Conservation (phyloP, 1,140 invertebrate species). For the Acromyrmex heyeri region DNA sequence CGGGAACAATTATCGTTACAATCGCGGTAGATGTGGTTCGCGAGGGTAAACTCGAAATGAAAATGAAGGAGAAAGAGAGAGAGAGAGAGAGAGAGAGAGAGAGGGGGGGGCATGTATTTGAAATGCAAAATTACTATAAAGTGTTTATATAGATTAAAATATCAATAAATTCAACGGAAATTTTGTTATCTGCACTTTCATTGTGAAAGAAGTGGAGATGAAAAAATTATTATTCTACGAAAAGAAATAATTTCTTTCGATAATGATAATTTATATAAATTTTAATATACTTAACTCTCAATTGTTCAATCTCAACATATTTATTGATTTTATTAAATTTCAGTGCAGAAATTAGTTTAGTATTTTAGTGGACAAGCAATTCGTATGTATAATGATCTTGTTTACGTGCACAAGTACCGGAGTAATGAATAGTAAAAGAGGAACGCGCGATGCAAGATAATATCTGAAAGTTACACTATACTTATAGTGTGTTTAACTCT, state of each 20-base stretch:
- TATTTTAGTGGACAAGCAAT: not conserved
- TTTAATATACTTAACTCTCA: conserved; percentile 1
- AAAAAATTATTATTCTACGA: not conserved
- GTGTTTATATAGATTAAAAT: not conserved
- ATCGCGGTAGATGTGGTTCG: conserved; percentile 27
- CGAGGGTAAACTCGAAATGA: not conserved
- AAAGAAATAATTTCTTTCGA: not conserved
- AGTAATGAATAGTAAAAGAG: conserved; percentile 23
- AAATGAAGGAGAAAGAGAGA: too few relatives aligned
- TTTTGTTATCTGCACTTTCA: not conserved
- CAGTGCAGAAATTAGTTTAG: not conserved
- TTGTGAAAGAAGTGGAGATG: not conserved
- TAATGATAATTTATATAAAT: not conserved
- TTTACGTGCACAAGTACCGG: conserved; percentile 6
- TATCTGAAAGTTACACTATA: conserved; percentile 31
- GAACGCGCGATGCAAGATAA: conserved; percentile 14
- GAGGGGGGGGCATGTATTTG: not conserved
- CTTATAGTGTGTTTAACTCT: conserved; percentile 40
- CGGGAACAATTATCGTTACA: conserved; percentile 71
- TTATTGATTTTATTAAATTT: not conserved
- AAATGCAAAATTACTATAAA: conserved; percentile 27
- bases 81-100: too few relatives aligned
- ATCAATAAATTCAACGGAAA: not conserved
- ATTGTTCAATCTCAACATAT: not conserved
- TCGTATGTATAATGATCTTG: not conserved